Evolutionary conservation across 2,797 vertebrate genomes (phyloP), one percentile per base, ranked within the genome.

Genomic region (Manis pentadactyla): DNA sequence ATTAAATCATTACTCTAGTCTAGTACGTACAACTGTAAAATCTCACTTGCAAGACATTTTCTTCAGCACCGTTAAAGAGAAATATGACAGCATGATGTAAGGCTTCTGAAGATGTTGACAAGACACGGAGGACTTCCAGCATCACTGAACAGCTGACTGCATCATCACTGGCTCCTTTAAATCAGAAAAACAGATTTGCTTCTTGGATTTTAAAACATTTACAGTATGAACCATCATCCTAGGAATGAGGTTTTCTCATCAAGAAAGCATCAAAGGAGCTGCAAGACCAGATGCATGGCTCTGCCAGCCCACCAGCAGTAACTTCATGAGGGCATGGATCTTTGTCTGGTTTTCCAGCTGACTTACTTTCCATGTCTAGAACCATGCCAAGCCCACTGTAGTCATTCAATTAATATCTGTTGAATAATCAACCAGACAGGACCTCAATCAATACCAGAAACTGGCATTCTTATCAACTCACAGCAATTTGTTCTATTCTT

Each of bases 41-140:
- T 94, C 98, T 98, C 90, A 99, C 99, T 99, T 99, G 99, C 84
- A 99, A 98, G 90, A 99, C 95, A 96, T 99, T 99, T 98, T 99
- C 99, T 98, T 99, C 99, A 4, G 99, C 99, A 31, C 99, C 99
- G 57, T 99, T 99, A 97, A 99, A 99, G 96, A 99, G 99, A 98
- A 99, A 99, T 97, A 99, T 98, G 19, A 99, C 98, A 12, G 99
- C 99, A 37, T 99, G 99, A 39, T 97, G 99, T 91, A 99, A 98
- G 79, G 99, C 98, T 19, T 98, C 98, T 9, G 99, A 98, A 86
- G 99, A 99, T 87, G 99, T 99, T 53, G 99, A 99, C 96, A 99
- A 98, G 4, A 99, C 99, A 25, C 98, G 99, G 84, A 99, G 99
- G 97, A 99, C 99, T 98, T 99, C 99, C 97, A 99, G 98, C 99